Evolutionary conservation across 1,140 invertebrate species (phyloP), one percentile per base, ranked within the genome.

Genomic region (Drosophila teissieri): DNA sequence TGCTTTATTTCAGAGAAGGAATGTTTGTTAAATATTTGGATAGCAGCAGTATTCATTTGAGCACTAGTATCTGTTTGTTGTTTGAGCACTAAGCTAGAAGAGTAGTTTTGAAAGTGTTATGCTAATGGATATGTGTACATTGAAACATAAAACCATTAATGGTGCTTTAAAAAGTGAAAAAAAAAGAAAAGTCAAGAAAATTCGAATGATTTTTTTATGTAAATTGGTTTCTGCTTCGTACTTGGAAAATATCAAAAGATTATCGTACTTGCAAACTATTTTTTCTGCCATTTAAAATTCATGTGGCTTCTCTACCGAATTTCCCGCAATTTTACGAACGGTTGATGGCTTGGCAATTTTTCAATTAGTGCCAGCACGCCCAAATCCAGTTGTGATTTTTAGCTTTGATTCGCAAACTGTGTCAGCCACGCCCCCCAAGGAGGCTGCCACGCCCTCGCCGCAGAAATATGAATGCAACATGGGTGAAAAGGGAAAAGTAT

Each of bases 361-460:
- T 76, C 72, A 75, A 75, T 75, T 75, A 75, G 72, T 64, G 63
- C n/a, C 24, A 48, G 22, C 11, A 51, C 54, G 48, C 44, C 39
- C 57, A 75, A 74, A 68, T 55, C 34, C 64, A 34, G 49, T 55
- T 44, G 36, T 49, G 37, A 75, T 74, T 69, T 68, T 53, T 39
- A n/a, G 44, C 58, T 62, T 46, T 77, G 75, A 88, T 86, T 83
- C 57, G 70, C 45, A 46, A 65, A 76, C 73, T 88, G 55, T 64
- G 83, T 63, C 58, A 62, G 54, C 54, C 65, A 77, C 83, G 83
- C 83, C 83, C 73, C 73, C 42, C 7, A n/a, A 10, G 46, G 19
- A 39, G 54, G 19, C 40, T 53, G 46, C 34, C 57, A 77, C 62
- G 31, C 51, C 45, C 51, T 34, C 11, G 17, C 51, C 45, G 49